Conservation (phyloP, 2,797 vertebrate species). For the Acrossocheilus fasciatus region DNA sequence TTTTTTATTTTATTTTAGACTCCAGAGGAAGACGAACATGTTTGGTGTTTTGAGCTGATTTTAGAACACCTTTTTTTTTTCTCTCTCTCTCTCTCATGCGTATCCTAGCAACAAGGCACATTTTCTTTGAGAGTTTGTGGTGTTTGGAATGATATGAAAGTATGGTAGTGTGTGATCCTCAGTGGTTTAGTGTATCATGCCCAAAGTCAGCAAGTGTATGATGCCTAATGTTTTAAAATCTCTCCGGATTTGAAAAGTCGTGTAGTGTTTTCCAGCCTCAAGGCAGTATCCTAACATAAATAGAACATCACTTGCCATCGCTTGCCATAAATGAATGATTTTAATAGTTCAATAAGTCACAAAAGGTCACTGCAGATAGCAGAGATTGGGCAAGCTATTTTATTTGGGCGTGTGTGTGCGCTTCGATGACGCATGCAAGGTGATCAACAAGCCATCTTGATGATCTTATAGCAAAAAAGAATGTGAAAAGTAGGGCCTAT, state of each 20-base stretch:
- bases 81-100: not conserved
- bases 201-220: not conserved
- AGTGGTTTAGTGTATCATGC: not conserved
- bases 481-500: no score
- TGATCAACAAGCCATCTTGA: not conserved
- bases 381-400: not conserved
- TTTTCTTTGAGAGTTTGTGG: not conserved
- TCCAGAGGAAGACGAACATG: not conserved
- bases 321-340: no score
- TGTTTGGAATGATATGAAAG: not conserved
- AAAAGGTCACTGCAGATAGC: not conserved
- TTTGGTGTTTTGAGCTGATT: not conserved
- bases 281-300: not conserved
- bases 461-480: not conserved
- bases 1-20: not conserved
- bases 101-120: not conserved
- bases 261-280: not conserved
- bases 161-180: not conserved
- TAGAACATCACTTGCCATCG: not conserved
- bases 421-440: not conserved
- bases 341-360: not conserved
- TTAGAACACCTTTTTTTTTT: not conserved
- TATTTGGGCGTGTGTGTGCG: not conserved
- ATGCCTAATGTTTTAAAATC: not conserved
- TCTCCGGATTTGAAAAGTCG: not conserved